Evolutionary conservation across 1,140 invertebrate genomes (phyloP).

Genomic region (Brachionus angularis): DNA sequence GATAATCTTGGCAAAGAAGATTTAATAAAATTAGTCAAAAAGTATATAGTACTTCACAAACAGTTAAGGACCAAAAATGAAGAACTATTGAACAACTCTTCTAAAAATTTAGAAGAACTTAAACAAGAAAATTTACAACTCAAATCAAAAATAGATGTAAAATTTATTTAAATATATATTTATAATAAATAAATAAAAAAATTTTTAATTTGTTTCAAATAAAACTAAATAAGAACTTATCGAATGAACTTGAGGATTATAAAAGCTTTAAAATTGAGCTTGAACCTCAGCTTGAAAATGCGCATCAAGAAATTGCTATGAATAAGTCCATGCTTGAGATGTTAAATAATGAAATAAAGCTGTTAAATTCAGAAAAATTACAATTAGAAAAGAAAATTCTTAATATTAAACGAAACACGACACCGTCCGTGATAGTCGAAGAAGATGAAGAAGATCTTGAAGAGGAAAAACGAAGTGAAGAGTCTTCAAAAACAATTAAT

Average conservation of each 20-base stretch:
- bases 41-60: slow-evolving; percentile 14
- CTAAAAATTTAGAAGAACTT: no score
- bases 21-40: slow-evolving; percentile 20
- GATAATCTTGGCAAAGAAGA: slow-evolving; percentile 32
- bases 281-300: slow-evolving; percentile 24
- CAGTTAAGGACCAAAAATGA: slow-evolving; percentile 24
- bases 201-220: no score
- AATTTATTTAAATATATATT: no score
- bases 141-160: no score
- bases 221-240: background rate
- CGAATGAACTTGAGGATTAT: no score
- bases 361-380: slow-evolving; percentile 17
- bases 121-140: no score
- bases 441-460: slow-evolving; percentile 41
- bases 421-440: slow-evolving; percentile 32
- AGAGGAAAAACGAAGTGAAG: slow-evolving; percentile 2
- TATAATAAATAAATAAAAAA: no score
- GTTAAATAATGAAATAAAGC: slow-evolving; percentile 33
- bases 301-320: slow-evolving; percentile 1
- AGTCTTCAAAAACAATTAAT: background rate
- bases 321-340: slow-evolving; percentile 29
- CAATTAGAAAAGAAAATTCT: slow-evolving; percentile 30
- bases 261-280: slow-evolving; percentile 1
- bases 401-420: background rate
- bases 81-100: no score